Evolutionary conservation across 1,140 invertebrate genomes (phyloP), one percentile per base, ranked within the genome.

Genomic region (Acromyrmex echinatior): DNA sequence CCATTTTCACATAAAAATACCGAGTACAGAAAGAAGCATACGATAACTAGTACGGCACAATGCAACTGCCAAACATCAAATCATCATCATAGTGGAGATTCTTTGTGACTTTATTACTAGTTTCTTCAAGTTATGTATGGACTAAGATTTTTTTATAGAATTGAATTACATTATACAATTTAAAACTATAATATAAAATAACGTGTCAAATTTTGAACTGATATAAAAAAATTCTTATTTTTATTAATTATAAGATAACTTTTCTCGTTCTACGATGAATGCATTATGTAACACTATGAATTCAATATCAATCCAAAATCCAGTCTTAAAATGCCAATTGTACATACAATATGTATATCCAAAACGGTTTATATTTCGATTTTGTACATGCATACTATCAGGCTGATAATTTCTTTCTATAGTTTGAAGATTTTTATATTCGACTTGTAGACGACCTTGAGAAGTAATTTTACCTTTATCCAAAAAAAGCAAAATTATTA

Each of bases 21-120:
- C 35, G n/a, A 81, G 18, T 70, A 25, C 45, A 76, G 14, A 74
- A 74, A 74, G 7, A 49, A 74, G 70, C 80, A 35, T 25, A 84
- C 56, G 56, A 12, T 74, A 62, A 76, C 70, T 84, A 74, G 74
- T 62, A 84, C 70, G 80, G 39, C n/a, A 84, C 28, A 84, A 73
- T 76, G 68, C 80, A 84, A 84, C 70, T 84, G 70, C 70, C 80
- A 84, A 62, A 76, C 80, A 84, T 84, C 70, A 76, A 84, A 76
- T 84, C 56, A 56, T 84, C 39, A 74, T 14, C 10, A 63, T 51
- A 84, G 58, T 73, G 12, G 35, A 74, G 9, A 84, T 51, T 51
- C 16, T 28, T 31, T 45, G n/a, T 39, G 58, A 58, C 14, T 74
- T 51, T 4, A 16, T 12, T 63, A 62, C 25, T 16, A 73, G 2